These are phyloP conservation scores for Hypothenemus hampei DNA, from an alignment of 1,140 invertebrate species.

Conservation along the genomic window DNA sequence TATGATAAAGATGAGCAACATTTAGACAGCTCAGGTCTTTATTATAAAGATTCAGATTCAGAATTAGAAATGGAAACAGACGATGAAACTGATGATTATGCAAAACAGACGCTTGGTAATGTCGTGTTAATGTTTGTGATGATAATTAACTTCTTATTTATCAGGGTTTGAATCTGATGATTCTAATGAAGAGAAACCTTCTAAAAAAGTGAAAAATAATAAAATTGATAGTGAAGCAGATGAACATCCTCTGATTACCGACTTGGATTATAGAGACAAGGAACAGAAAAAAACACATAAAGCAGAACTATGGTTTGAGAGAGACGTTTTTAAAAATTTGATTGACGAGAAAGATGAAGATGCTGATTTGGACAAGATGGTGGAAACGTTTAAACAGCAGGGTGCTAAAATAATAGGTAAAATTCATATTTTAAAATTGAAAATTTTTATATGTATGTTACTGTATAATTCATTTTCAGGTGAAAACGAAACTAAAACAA, in stretches of 20 bases:
- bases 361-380: constrained; percentile 76
- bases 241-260: constrained; percentile 77
- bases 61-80: constrained; percentile 59
- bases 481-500: constrained; percentile 23
- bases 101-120: constrained; percentile 57
- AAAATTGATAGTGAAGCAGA: constrained; percentile 45
- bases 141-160: constrained; percentile 31
- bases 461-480: constrained; percentile 1
- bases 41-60: constrained; percentile 68
- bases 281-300: constrained; percentile 67
- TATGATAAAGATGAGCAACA: constrained; percentile 66
- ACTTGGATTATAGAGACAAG: constrained; percentile 72
- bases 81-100: constrained; percentile 49
- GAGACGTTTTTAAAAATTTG: constrained; percentile 80
- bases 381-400: constrained; percentile 66
- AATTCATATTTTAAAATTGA: constrained; percentile 3
- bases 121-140: neutral
- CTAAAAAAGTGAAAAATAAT: constrained; percentile 38
- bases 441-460: neutral
- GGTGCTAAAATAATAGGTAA: constrained; percentile 48
- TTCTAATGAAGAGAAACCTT: constrained; percentile 44
- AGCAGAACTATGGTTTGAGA: constrained; percentile 85
- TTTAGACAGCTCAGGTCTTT: constrained; percentile 67
- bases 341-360: constrained; percentile 83
- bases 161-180: constrained; percentile 50